Percentiles rank a stretch among this genome's conserved stretches.
Conservation (phyloP, 2,888 invertebrate genomes). For the Lacanobia wlatinum region DNA sequence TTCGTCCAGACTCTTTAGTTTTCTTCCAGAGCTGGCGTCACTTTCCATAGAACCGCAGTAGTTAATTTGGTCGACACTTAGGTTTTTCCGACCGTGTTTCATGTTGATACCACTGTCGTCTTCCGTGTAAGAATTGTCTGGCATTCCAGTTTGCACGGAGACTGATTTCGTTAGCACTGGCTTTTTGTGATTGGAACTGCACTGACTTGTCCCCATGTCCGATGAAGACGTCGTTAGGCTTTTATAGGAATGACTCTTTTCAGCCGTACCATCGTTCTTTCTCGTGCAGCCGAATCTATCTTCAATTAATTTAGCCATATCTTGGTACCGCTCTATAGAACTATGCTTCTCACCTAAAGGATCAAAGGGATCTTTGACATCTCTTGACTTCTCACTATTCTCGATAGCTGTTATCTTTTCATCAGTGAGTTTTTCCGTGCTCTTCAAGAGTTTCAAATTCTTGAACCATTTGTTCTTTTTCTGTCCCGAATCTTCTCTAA, state of each 20-base stretch:
- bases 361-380: conserved; percentile 91
- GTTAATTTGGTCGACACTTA: conserved; percentile 89
- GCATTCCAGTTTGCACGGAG: conserved; percentile 89
- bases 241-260: conserved; percentile 89
- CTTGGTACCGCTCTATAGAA: conserved; percentile 93
- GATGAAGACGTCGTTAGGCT: conserved; percentile 89
- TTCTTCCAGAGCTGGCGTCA: conserved; percentile 87
- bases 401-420: conserved; percentile 85
- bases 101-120: conserved; percentile 86
- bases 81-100: conserved; percentile 87
- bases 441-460: conserved; percentile 89
- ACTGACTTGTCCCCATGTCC: conserved; percentile 89
- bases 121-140: conserved; percentile 82
- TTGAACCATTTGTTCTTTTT: conserved; percentile 93
- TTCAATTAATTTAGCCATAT: conserved; percentile 93
- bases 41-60: conserved; percentile 90
- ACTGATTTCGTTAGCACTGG: conserved; percentile 88
- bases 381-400: conserved; percentile 82
- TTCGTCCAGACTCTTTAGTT: conserved; percentile 87
- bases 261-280: conserved; percentile 86
- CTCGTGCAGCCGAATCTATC: conserved; percentile 91
- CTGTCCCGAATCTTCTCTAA: conserved; percentile 86
- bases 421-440: conserved; percentile 86
- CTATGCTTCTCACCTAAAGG: conserved; percentile 92
- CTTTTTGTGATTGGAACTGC: conserved; percentile 88